Evolutionary conservation across 2,797 vertebrate species (phyloP).

Genomic region (Sphenopsis melanotis): DNA sequence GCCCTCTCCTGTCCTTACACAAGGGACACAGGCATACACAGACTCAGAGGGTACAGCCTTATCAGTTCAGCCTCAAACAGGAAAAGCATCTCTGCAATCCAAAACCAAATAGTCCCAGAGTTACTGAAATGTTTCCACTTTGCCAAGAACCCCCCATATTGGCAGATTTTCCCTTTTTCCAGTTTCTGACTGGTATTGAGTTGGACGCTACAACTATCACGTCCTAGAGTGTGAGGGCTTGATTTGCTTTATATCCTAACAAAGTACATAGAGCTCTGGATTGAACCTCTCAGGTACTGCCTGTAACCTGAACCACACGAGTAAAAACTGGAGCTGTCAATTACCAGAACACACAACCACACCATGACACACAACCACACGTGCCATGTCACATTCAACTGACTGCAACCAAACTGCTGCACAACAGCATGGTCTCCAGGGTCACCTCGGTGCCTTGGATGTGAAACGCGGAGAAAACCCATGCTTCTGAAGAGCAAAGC

Average conservation of each 20-base stretch:
- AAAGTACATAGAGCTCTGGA: background rate
- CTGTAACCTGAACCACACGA: background rate
- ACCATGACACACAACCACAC: background rate
- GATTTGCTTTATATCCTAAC: background rate
- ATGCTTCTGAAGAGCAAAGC: background rate
- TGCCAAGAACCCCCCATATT: background rate
- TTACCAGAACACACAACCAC: background rate
- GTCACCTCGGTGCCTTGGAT: accelerated
- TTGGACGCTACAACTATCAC: background rate
- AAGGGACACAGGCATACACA: accelerated
- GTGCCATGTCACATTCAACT: accelerated
- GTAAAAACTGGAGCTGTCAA: background rate
- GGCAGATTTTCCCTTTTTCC: background rate
- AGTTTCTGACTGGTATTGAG: accelerated
- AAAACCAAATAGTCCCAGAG: background rate
- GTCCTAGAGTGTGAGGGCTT: background rate
- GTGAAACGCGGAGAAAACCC: background rate
- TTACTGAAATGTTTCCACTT: background rate
- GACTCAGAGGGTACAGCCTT: background rate
- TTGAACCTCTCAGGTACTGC: background rate
- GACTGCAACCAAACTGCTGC: background rate
- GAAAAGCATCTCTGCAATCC: background rate
- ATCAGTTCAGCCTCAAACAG: background rate
- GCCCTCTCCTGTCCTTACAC: background rate
- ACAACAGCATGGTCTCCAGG: background rate